Evolutionary conservation across 2,113 vertebrate genomes (phyloP), one percentile per base, ranked within the genome.

Genomic region (Tetraodon nigroviridis): DNA sequence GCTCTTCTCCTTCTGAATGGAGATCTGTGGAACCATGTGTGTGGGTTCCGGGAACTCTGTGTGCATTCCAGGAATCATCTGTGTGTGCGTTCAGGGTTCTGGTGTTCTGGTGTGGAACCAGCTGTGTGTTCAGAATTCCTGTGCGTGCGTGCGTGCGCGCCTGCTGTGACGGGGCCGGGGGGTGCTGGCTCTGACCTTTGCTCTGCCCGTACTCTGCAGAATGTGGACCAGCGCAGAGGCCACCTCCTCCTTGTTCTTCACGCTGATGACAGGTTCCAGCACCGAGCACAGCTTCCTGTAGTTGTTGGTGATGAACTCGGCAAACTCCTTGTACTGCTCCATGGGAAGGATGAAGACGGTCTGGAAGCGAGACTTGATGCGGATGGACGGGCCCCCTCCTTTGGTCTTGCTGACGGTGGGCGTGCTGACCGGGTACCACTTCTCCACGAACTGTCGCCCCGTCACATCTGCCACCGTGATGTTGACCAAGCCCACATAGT

Each of bases 281-380:
- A 95, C 94, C 0, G 93, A 95, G 83, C 97, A 99, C 51, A 99
- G 82, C 92, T 92, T 92, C 20, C 88, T 84, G 57, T 97, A 98
- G 86, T 92, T 93, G 87, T 92, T 93, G 77, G 96, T 99, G 68
- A 98, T 60, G 54, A 98, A 99, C 89, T 99, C 97, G 0, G 95
- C 97, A 69, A 99, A 98, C 73, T 99, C 96, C 77, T 99, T 99
- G 88, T 99, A 99, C 73, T 94, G 95, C 82, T 99, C 97, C 96
- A 97, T 97, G 74, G 97, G 97, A 75, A 99, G 70, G 87, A 99
- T 95, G 85, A 86, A 88, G 86, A 98, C 92, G 59, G 92, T 96
- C 85, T 98, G 97, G 75, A 94, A 97, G 7, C 94, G 94, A 6
- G 92, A 95, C 70, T 98, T 98, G 77, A 98, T 96, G 0, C 97